phyloP scores from a whole-genome alignment of 2,797 vertebrate genomes.

The Dendrocincla fuliginosa region DNA sequence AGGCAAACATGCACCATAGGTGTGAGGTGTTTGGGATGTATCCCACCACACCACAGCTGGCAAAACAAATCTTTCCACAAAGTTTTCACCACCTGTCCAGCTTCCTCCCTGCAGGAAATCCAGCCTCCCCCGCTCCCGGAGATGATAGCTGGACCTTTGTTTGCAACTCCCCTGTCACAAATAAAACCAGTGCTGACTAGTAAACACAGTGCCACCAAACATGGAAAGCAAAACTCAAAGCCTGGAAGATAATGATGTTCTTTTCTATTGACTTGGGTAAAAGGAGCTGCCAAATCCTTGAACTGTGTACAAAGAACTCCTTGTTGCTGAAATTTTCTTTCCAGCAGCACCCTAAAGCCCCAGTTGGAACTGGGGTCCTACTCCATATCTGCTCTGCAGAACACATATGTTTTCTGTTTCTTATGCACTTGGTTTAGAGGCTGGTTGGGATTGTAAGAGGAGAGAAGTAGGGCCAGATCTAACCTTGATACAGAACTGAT shows the following conservation, averaged over 20 bases:
- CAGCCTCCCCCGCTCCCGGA: background rate
- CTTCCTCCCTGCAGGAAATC: conserved; percentile 35
- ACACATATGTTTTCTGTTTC: background rate
- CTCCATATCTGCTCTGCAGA: background rate
- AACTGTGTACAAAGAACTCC: background rate
- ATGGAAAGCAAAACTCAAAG: background rate
- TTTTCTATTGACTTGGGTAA: background rate
- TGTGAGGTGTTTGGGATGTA: background rate
- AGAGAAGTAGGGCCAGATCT: background rate
- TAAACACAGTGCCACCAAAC: background rate
- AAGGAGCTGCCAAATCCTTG: background rate
- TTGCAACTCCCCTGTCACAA: conserved; percentile 9
- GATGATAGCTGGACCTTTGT: background rate
- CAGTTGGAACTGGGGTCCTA: background rate
- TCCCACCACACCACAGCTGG: background rate
- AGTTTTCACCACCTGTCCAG: background rate
- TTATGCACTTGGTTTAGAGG: accelerated
- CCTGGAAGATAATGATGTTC: background rate
- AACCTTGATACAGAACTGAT: background rate
- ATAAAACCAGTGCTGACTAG: background rate
- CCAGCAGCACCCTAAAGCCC: background rate
- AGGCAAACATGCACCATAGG: background rate
- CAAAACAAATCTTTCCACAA: conserved; percentile 38
- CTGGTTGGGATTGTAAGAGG: background rate
- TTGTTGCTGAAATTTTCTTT: background rate